Conservation (phyloP, 2,888 invertebrate genomes). For the Xanthostigma xanthostigma region DNA sequence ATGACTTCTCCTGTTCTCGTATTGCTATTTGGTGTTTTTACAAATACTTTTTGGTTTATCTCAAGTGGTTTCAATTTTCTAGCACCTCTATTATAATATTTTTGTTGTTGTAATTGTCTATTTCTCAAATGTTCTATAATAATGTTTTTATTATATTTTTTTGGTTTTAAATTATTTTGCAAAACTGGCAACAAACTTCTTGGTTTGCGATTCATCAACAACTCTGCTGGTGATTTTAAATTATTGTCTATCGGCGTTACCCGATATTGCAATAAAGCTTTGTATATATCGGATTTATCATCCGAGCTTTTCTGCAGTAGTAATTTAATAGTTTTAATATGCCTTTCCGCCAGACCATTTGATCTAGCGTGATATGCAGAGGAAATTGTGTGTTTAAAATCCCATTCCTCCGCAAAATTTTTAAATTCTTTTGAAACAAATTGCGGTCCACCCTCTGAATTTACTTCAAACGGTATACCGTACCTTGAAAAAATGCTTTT, state of each 20-base stretch:
- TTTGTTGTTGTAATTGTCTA: no score
- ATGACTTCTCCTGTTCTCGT: no score
- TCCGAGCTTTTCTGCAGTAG: constrained; percentile 3
- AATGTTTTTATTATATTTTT: no score
- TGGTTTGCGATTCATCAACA: not conserved
- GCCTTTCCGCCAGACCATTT: constrained; percentile 8
- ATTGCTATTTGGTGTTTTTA: no score
- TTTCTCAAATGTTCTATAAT: no score
- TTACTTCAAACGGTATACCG: not conserved
- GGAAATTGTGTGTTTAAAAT: constrained; percentile 5
- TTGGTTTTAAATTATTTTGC: no score
- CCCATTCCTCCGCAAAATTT: constrained; percentile 8
- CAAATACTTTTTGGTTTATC: no score
- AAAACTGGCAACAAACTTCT: no score
- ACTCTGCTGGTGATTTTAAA: not conserved
- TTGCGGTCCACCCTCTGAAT: constrained; percentile 2
- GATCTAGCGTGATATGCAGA: constrained; percentile 9
- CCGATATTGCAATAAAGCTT: constrained; percentile 1
- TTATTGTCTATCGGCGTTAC: not conserved
- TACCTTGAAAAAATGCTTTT: no score
- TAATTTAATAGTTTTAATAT: constrained; percentile 10
- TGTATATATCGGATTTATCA: not conserved
- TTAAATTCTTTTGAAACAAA: constrained; percentile 3
- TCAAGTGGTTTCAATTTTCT: no score
- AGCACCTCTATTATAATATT: no score